Evolutionary conservation across 2,888 invertebrate species (phyloP).

Genomic region (Minunthozetes semirufus): DNA sequence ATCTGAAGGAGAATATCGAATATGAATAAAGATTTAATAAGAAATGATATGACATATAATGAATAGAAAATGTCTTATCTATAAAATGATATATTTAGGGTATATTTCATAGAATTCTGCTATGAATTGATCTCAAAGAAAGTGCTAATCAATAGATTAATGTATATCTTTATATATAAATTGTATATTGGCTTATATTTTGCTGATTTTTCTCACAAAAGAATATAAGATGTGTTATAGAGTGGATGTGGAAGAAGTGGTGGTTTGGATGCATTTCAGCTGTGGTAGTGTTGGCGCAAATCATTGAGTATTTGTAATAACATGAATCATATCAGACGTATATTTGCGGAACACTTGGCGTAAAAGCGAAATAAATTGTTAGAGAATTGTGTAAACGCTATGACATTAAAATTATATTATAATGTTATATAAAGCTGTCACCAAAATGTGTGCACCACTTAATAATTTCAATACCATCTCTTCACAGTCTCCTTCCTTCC

Average conservation of each 20-base stretch:
- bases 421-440: slow-evolving; percentile 29
- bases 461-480: slow-evolving; percentile 21
- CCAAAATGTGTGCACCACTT: slow-evolving; percentile 19
- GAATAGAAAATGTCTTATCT: not conserved
- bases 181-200: not conserved
- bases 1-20: no score
- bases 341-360: slow-evolving; percentile 22
- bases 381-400: slow-evolving; percentile 14
- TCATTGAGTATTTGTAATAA: slow-evolving; percentile 20
- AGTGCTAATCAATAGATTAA: slow-evolving; percentile 26
- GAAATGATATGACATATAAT: not conserved
- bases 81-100: slow-evolving; percentile 1
- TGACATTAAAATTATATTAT: slow-evolving; percentile 28
- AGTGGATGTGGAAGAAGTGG: not conserved
- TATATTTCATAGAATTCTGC: not conserved
- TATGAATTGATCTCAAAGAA: not conserved
- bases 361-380: slow-evolving; percentile 27
- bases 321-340: slow-evolving; percentile 16
- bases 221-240: not conserved
- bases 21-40: no score
- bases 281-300: not conserved
- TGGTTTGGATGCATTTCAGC: not conserved
- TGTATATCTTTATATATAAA: not conserved
- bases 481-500: not conserved
- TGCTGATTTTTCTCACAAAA: not conserved